Evolutionary conservation across 1,140 invertebrate genomes (phyloP).

Genomic region (Zaprionus ornatus): DNA sequence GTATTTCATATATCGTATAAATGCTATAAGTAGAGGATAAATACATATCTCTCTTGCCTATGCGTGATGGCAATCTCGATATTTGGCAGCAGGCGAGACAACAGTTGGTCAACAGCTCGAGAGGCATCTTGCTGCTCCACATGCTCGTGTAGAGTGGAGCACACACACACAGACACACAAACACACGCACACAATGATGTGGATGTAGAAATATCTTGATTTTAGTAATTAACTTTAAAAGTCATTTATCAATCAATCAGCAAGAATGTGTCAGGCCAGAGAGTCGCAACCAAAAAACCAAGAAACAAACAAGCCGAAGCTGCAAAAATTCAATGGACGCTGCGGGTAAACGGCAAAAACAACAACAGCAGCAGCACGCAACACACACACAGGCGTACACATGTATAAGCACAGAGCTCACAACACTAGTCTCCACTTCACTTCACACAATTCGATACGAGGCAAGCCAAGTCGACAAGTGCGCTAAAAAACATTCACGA

Average conservation of each 20-base stretch:
- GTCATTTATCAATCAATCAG: constrained; percentile 78
- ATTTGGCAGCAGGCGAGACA: constrained; percentile 2
- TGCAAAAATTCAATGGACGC: constrained; percentile 39
- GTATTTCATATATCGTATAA: background rate
- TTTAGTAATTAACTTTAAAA: constrained; percentile 73
- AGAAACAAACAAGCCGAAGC: constrained; percentile 34
- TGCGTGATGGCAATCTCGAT: background rate
- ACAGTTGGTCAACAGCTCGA: background rate
- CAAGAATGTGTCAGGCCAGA: constrained; percentile 63
- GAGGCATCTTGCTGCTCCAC: constrained; percentile 5
- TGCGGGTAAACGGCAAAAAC: constrained; percentile 14
- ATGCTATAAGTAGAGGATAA: background rate
- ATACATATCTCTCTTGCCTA: background rate
- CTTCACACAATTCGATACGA: constrained; percentile 17
- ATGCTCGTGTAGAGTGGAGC: background rate
- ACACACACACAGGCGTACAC: background rate
- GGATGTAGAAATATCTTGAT: constrained; percentile 40
- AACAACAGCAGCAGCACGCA: constrained; percentile 11
- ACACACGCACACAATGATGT: background rate
- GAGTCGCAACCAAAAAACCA: constrained; percentile 30
- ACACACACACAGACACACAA: background rate
- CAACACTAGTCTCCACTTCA: constrained; percentile 10
- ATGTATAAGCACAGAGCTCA: constrained; percentile 18
- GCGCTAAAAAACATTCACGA: constrained; percentile 65
- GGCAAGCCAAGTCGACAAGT: constrained; percentile 51